Base-by-base conservation (phyloP, 1,140 invertebrate species). In the Meloidogyne exigua region DNA sequence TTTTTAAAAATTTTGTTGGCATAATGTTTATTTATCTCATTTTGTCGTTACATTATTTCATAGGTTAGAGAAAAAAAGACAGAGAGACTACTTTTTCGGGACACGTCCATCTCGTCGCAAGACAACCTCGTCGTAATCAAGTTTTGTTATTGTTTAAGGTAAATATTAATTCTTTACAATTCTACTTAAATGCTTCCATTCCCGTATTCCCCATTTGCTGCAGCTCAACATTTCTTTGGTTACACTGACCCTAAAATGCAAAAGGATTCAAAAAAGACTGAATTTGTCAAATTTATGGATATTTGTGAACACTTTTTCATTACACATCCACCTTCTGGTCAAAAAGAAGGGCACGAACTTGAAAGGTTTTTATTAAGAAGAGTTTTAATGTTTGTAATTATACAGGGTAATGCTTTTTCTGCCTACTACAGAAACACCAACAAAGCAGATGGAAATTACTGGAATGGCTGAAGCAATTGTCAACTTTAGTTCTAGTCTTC, bases 401-500 rank as follows among this genome's bases (percentile, higher is more conserved):
- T 64, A 15, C 39, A 73, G 72, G 28, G 28, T 73, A 7, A 73
- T 73, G 72, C 39, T 39, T 28, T 73, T 62, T 65, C 18, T 64
- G 32, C 72, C 72, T 10, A 7, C 72, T 7, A 18, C 39, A 0
- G 57, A 73, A 73, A 64, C 12, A 21, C n/a, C 62, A 36, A 64
- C 72, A 21, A 57, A 64, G 13, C 26, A 80, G 67, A 80, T 72
- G 13, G 79, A 80, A 68, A 26, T 80, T 2, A 82, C 79, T 36
- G 79, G 79, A 21, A 66, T 80, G 36, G 76, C 79, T 25, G 79
- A 81, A 39, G 79, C 79, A 5, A 28, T 80, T 32, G 74, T 80
- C 36, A 69, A 78, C 18, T 80, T 80, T 65, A 80, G 49, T 57
- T n/a, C 79, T 2, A 68, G 67, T 42, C 62, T 36, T 23, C 39